Evolutionary conservation across 2,888 invertebrate species (phyloP).

Genomic region (Fabriciana adippe): DNA sequence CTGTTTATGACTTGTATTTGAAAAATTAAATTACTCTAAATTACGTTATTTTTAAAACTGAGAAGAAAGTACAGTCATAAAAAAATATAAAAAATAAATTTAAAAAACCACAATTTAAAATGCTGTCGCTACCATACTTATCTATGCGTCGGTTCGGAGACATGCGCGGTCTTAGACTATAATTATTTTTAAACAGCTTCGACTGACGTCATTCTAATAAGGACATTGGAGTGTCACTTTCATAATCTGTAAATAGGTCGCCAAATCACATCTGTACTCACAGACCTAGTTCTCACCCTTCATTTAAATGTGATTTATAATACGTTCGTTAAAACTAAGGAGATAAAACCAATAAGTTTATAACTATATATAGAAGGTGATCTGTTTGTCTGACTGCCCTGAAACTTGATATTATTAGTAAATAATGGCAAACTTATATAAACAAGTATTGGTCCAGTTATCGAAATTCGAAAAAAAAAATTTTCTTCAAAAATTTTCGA

Average conservation of each 20-base stretch:
- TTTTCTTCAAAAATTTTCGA: too few relatives aligned
- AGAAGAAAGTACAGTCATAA: not conserved
- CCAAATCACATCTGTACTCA: constrained; percentile 21
- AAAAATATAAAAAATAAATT: not conserved
- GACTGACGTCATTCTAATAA: constrained; percentile 34
- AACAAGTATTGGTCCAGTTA: too few relatives aligned
- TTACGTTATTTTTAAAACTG: not conserved
- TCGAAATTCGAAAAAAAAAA: too few relatives aligned
- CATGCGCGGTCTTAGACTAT: constrained; percentile 27
- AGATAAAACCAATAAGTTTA: too few relatives aligned
- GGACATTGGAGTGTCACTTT: constrained; percentile 26
- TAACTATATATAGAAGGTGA: too few relatives aligned
- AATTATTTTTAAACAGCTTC: constrained; percentile 31
- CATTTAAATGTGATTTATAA: too few relatives aligned
- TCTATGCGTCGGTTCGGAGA: constrained; percentile 22
- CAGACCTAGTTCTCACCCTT: constrained; percentile 12
- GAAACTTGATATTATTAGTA: too few relatives aligned
- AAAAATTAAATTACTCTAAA: too few relatives aligned
- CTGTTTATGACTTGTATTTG: too few relatives aligned
- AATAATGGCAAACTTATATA: too few relatives aligned
- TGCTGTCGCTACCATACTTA: constrained; percentile 26
- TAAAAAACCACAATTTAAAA: not conserved
- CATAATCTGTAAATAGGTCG: constrained; percentile 32
- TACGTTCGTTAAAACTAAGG: too few relatives aligned
- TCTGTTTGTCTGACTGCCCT: too few relatives aligned